Evolutionary conservation across 2,888 invertebrate genomes (phyloP).

Genomic region (Polylopha cassiicola): DNA sequence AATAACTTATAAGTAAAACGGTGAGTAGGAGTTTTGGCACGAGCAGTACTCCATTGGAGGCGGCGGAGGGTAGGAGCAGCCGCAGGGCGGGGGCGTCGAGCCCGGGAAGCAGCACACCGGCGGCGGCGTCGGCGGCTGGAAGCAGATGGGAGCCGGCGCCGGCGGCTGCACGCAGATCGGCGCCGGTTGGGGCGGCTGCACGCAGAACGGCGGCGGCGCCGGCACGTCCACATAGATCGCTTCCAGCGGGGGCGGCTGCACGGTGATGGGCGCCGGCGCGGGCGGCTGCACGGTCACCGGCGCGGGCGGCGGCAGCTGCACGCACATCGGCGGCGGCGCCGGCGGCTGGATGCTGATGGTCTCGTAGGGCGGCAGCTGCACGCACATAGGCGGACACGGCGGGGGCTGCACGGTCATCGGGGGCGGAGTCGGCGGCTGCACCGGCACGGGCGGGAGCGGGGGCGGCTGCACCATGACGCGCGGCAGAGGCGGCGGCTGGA

Average conservation of each 20-base stretch:
- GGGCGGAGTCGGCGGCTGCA: slow-evolving; percentile 55
- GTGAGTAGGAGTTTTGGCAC: slow-evolving; percentile 28
- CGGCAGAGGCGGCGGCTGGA: slow-evolving; percentile 59
- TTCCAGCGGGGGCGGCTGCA: slow-evolving; percentile 56
- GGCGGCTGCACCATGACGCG: slow-evolving; percentile 61
- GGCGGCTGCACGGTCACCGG: slow-evolving; percentile 60
- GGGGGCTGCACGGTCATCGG: slow-evolving; percentile 65
- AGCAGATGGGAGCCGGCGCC: slow-evolving; percentile 51
- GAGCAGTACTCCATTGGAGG: slow-evolving; percentile 26
- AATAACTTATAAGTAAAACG: slow-evolving; percentile 33
- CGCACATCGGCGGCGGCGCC: slow-evolving; percentile 44
- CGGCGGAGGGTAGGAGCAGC: slow-evolving; percentile 16
- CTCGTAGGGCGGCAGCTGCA: slow-evolving; percentile 48
- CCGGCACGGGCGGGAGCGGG: slow-evolving; percentile 55
- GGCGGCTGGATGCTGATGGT: slow-evolving; percentile 22
- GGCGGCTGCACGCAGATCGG: slow-evolving; percentile 55
- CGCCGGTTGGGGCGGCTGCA: slow-evolving; percentile 43
- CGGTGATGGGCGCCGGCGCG: slow-evolving; percentile 47
- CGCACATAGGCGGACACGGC: slow-evolving; percentile 45
- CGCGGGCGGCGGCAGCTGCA: slow-evolving; percentile 57
- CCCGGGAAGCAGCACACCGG: slow-evolving; percentile 42
- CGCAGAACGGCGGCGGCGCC: slow-evolving; percentile 43
- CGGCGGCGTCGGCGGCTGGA: slow-evolving; percentile 46
- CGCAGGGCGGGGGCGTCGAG: slow-evolving; percentile 29
- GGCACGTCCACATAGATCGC: slow-evolving; percentile 59